Base-by-base conservation (phyloP, 2,888 invertebrate species). In the Drosophila subquinaria region DNA sequence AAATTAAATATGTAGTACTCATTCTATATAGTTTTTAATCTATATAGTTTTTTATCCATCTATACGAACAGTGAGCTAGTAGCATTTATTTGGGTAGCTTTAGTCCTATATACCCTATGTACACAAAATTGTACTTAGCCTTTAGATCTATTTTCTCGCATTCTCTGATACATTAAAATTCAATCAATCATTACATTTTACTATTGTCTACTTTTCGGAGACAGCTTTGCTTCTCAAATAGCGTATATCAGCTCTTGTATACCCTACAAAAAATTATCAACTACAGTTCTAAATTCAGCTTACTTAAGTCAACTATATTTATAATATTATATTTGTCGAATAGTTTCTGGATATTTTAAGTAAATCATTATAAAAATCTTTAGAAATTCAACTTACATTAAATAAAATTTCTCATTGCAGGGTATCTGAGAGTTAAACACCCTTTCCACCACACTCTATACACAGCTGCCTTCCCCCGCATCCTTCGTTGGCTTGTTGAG, bases 401-500 rank as follows among this genome's bases (percentile, higher is more conserved):
- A 11, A 2, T 17, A 5, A 0, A 15, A 17, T 6, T 15, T 17
- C 43, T 2, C n/a, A 17, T 47, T 55, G 48, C 36, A 60, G 76
- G 76, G 59, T 69, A 73, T 73, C 20, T 42, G 1, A 1, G 1
- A 10, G 23, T 1, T 56, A 13, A 47, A 4, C 33, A 50, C 2
- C 15, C 59, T 60, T 63, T 48, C 11, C 15, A 20, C 6, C 30
- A 30, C 10, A 30, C 10, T n/a, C 6, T 33, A n/a, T 0, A n/a
- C 20, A 27, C 11, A 3, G 23, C 45, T 45, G 6, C 23, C 23
- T 45, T 36, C 13, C 9, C 20, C 36, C 35, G 33, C 8, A 51
- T 53, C 23, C 53, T 27, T 13, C 55, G 42, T 40, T 33, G 79
- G 62, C 68, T 87, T 77, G 83, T 83, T 74, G 70, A 73, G 82